Base-by-base conservation (phyloP, 2,113 vertebrate genomes). In the Proteles cristata region DNA sequence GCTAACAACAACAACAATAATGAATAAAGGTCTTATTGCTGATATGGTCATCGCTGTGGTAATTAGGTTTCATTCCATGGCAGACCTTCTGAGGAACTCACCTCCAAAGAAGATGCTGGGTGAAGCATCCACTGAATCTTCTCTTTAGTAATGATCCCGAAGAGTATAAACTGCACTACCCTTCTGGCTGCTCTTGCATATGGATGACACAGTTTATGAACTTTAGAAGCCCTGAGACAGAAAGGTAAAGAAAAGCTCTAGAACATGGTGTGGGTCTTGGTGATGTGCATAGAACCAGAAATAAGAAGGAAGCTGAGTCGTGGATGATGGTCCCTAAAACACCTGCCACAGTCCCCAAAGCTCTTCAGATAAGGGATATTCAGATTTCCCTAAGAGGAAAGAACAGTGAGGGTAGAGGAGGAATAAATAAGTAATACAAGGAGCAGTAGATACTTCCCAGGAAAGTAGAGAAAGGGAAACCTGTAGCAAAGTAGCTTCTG, bases 111-210 rank as follows among this genome's bases (percentile, higher is more conserved):
- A 58, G 93, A 21, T 82, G 10, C 66, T 73, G 33, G 8, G n/a
- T 45, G 19, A 50, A 31, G 21, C 5, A 19, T 17, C 23, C n/a
- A n/a, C 25, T 63, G 45, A 91, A 8, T 68, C 14, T 14, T 80
- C 5, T 65, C 5, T 26, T 81, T 58, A 39, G 17, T 53, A 33
- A 39, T 28, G 84, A 11, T 8, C 5, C 11, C 50, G 2, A 17
- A 4, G 9, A 26, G 4, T 53, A 5, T 55, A 55, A 87, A 79
- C 15, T 33, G 4, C 12, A 50, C 2, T n/a, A 4, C 1, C 0
- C 39, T 58, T 63, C 12, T 63, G 14, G 10, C 39, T 90, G 6
- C 1, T 77, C 11, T 0, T 88, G 6, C 10, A 3, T 45, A 33
- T 43, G 33, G 2, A 17, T 55, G n/a, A 61, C n/a, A 31, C 6